Percentiles rank a stretch among this genome's conserved stretches.
phyloP scores from a whole-genome alignment of 2,888 invertebrate genomes.

The Leptarthrus brevirostris region DNA sequence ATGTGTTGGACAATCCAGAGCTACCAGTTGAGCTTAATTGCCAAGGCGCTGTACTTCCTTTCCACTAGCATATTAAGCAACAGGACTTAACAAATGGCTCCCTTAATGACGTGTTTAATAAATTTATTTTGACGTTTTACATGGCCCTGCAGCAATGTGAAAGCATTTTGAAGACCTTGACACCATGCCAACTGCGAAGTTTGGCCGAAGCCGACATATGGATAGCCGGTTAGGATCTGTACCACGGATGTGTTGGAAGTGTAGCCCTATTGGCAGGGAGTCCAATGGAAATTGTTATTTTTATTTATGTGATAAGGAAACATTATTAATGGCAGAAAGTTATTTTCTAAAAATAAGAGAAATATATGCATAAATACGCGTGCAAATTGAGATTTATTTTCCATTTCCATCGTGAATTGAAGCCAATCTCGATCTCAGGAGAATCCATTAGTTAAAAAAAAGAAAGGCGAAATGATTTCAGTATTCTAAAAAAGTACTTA shows the following conservation, averaged over 20 bases:
- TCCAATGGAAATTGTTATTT: conserved; percentile 16
- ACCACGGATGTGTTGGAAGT: background rate
- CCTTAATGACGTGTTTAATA: conserved; percentile 36
- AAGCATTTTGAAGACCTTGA: conserved; percentile 21
- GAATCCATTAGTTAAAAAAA: no score
- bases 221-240: background rate
- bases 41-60: background rate
- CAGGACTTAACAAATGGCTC: conserved; percentile 27
- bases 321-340: background rate
- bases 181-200: conserved; percentile 20
- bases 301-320: background rate
- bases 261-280: conserved; percentile 15
- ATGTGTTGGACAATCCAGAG: background rate
- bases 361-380: no score
- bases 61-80: conserved; percentile 32
- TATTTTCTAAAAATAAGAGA: background rate
- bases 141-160: conserved; percentile 4
- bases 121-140: conserved; percentile 39
- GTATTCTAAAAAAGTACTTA: no score
- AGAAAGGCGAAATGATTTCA: no score
- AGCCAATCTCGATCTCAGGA: no score
- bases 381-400: no score
- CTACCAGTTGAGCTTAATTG: conserved; percentile 14
- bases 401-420: no score
- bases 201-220: conserved; percentile 3